phyloP scores from a whole-genome alignment of 2,113 vertebrate genomes.

The Gopherus flavomarginatus region DNA sequence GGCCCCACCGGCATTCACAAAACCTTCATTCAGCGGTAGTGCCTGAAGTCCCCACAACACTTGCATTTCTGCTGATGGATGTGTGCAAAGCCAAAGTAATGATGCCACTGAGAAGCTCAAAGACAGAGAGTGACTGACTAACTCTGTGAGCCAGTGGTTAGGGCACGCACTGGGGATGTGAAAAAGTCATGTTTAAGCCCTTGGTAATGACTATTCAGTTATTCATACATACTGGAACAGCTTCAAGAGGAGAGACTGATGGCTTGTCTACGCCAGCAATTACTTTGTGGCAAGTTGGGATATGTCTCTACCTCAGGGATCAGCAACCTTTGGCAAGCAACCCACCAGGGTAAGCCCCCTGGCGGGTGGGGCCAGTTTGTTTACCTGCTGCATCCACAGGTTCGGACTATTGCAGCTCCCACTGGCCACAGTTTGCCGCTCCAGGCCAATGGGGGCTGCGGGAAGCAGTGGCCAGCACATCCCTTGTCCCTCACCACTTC shows the following conservation, averaged over 20 bases:
- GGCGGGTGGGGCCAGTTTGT: no score
- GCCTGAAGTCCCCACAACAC: background rate
- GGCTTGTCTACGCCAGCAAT: background rate
- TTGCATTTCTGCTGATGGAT: background rate
- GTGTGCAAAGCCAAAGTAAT: background rate
- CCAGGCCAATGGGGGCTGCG: no score
- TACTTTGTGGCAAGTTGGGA: background rate
- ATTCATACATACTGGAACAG: background rate
- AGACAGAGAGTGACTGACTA: background rate
- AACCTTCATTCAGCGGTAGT: background rate
- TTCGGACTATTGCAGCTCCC: no score
- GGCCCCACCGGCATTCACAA: background rate
- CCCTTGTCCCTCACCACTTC: no score
- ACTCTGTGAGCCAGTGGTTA: background rate
- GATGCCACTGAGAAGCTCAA: background rate
- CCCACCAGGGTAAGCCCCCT: no score
- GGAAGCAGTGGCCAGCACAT: no score
- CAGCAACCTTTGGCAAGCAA: no score
- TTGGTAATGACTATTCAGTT: background rate
- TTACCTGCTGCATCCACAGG: no score
- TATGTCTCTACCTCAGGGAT: background rate
- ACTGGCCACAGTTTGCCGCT: no score
- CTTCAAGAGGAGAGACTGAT: background rate
- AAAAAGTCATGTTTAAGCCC: background rate
- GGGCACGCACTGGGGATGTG: background rate